A percentile compares a stretch with the other conserved stretches of the same genome.
These are phyloP conservation scores for Burhinus bistriatus DNA, from an alignment of 2,113 vertebrate genomes.

Conservation along the genomic window DNA sequence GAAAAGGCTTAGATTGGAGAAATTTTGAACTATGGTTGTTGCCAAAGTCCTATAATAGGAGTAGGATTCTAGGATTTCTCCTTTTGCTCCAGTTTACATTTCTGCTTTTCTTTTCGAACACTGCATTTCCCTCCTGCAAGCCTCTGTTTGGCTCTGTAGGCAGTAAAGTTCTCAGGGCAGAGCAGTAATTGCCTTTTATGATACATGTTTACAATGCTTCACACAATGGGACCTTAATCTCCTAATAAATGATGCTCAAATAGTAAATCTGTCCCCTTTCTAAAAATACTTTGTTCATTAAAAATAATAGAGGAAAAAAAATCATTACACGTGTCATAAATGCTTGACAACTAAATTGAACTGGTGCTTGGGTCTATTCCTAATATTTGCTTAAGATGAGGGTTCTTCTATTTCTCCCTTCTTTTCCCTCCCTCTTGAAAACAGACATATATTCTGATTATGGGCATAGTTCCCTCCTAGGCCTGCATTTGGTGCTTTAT, in stretches of 20 bases:
- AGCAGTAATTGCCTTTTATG: background rate
- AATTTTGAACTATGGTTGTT: background rate
- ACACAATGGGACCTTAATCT: background rate
- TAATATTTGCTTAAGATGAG: background rate
- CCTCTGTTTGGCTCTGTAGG: background rate
- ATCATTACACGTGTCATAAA: rapidly evolving
- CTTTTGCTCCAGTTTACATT: background rate
- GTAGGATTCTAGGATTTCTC: background rate
- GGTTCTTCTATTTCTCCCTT: background rate
- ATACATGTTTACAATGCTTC: background rate
- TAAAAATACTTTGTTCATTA: background rate
- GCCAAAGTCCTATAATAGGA: background rate
- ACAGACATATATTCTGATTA: background rate
- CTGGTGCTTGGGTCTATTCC: background rate
- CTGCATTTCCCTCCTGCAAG: background rate
- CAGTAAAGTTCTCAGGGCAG: background rate
- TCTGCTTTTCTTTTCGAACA: background rate
- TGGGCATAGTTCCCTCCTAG: background rate
- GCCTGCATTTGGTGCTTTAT: background rate
- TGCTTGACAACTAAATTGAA: background rate
- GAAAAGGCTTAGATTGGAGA: background rate
- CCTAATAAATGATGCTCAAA: background rate
- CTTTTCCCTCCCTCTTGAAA: background rate
- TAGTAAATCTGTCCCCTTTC: background rate
- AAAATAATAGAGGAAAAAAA: background rate